A percentile compares a stretch with the other conserved stretches of the same genome.
Conservation (phyloP, 2,888 invertebrate genomes). For the Tridacna gigas region DNA sequence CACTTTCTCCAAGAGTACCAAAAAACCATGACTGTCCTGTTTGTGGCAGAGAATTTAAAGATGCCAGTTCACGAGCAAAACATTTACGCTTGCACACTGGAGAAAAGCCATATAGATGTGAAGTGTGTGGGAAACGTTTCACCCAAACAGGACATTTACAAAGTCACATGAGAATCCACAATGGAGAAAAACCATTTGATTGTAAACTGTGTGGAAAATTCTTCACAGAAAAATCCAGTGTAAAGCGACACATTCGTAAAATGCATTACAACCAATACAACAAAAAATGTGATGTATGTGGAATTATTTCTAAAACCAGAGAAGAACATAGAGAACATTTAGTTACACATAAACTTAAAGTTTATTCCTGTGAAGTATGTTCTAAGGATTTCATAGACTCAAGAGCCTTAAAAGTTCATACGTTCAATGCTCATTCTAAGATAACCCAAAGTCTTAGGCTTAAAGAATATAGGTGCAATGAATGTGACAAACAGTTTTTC, state of each 20-base stretch:
- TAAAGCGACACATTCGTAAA: conserved; percentile 63
- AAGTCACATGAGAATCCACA: conserved; percentile 64
- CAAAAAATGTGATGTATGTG: conserved; percentile 63
- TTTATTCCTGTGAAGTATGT: conserved; percentile 60
- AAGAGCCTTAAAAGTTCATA: conserved; percentile 57
- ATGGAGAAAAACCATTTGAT: conserved; percentile 62
- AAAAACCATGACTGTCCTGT: conserved; percentile 64
- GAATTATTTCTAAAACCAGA: conserved; percentile 55
- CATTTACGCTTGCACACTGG: conserved; percentile 63
- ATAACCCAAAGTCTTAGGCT: conserved; percentile 47
- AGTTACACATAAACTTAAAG: conserved; percentile 51
- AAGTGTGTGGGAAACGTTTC: conserved; percentile 61
- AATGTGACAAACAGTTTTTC: conserved; percentile 62
- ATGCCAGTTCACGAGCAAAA: conserved; percentile 63
- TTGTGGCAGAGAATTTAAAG: conserved; percentile 63
- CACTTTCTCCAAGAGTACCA: conserved; percentile 27
- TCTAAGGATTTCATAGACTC: conserved; percentile 62
- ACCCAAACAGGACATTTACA: conserved; percentile 65
- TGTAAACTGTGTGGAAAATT: conserved; percentile 62
- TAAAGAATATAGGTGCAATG: conserved; percentile 55
- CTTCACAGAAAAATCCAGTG: conserved; percentile 64
- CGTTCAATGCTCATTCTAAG: conserved; percentile 64
- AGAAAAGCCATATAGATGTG: conserved; percentile 64
- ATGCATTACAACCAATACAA: conserved; percentile 65
- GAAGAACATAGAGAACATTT: conserved; percentile 62